phyloP scores from a whole-genome alignment of 1,140 invertebrate genomes.

The Hesperophylax magnus region DNA sequence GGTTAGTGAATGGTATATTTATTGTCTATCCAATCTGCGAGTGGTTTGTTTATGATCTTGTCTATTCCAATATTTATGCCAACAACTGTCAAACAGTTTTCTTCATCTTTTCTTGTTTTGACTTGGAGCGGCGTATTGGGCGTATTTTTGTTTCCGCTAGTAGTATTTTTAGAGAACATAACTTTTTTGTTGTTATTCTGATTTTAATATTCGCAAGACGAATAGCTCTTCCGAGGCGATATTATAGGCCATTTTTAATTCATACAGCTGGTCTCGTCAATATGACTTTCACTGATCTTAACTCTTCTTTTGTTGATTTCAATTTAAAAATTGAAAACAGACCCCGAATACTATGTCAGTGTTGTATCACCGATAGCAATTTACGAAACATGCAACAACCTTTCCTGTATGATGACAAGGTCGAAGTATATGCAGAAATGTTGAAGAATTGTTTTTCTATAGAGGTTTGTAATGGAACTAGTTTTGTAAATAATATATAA shows the following conservation, averaged over 20 bases:
- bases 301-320: not conserved
- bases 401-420: not conserved
- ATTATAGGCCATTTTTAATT: not conserved
- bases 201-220: too few relatives aligned
- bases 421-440: conserved; percentile 1
- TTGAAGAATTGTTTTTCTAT: conserved; percentile 1
- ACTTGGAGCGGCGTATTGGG: too few relatives aligned
- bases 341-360: not conserved
- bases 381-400: conserved; percentile 1
- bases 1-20: too few relatives aligned
- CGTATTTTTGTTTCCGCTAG: too few relatives aligned
- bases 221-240: too few relatives aligned
- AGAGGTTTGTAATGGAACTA: not conserved
- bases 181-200: too few relatives aligned
- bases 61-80: too few relatives aligned
- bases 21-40: too few relatives aligned
- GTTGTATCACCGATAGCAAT: not conserved
- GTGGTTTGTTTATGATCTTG: too few relatives aligned
- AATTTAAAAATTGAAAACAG: conserved; percentile 5
- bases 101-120: too few relatives aligned
- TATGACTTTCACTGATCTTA: not conserved
- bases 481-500: not conserved
- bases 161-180: too few relatives aligned
- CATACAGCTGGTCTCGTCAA: not conserved
- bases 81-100: too few relatives aligned